A percentile compares a stretch with the other conserved stretches of the same genome.
These are phyloP conservation scores for Calliopum simillimum DNA, from an alignment of 2,888 invertebrate genomes.

Conservation along the genomic window DNA sequence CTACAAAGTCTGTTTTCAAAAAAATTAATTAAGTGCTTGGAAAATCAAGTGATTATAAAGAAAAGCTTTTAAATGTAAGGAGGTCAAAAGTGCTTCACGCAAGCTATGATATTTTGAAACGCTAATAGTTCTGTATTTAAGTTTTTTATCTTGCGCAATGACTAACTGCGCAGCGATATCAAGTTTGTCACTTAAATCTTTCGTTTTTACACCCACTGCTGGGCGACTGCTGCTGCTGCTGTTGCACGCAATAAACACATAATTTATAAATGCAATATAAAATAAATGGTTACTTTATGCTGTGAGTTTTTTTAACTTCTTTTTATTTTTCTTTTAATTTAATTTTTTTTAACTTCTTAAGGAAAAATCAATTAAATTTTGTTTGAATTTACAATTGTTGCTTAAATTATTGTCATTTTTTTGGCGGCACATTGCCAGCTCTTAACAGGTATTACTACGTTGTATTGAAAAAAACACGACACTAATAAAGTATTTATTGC, in stretches of 20 bases:
- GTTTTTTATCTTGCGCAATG: too few relatives aligned
- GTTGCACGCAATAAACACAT: conserved; percentile 22
- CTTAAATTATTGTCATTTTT: conserved; percentile 13
- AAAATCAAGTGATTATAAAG: too few relatives aligned
- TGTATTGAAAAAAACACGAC: conserved; percentile 9
- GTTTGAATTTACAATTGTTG: conserved; percentile 22
- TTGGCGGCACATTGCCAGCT: neutral
- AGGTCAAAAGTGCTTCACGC: too few relatives aligned
- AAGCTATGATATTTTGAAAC: too few relatives aligned
- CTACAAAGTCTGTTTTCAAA: too few relatives aligned
- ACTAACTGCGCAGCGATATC: neutral
- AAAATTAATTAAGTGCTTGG: too few relatives aligned
- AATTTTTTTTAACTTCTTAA: neutral
- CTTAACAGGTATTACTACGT: conserved; percentile 11
- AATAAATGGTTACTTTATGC: conserved; percentile 11
- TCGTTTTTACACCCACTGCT: conserved; percentile 6
- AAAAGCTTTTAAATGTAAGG: too few relatives aligned
- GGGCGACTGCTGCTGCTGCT: too few relatives aligned
- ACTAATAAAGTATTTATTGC: conserved; percentile 32
- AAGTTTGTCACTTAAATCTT: conserved; percentile 27
- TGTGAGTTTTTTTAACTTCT: too few relatives aligned
- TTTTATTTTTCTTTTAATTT: neutral
- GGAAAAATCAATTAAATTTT: conserved; percentile 29
- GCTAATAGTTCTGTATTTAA: too few relatives aligned
- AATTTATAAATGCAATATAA: conserved; percentile 26